These are phyloP conservation scores for Strongylocentrotus purpuratus DNA, from an alignment of 35 echinoderm and acorn worm genomes.

Conservation along the genomic window DNA sequence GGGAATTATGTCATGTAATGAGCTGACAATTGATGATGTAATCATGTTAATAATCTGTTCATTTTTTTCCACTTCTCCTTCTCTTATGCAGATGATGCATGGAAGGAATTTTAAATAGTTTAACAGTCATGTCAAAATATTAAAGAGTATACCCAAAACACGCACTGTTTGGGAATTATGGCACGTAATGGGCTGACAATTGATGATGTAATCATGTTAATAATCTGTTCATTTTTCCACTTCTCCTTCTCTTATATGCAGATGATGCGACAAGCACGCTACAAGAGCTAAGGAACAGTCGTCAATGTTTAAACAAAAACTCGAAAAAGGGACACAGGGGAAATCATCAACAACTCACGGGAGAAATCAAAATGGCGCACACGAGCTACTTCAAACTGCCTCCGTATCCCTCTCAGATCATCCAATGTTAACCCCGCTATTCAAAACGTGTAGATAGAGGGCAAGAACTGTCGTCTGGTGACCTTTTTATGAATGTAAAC, in stretches of 20 bases:
- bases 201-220: not conserved
- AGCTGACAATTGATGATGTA: no score
- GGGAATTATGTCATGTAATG: not conserved
- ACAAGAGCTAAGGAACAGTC: constrained; percentile 29
- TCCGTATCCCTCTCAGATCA: not conserved
- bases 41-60: not conserved
- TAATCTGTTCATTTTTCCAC: not conserved
- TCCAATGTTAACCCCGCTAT: not conserved
- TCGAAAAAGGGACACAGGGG: constrained; percentile 18
- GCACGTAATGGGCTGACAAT: not conserved
- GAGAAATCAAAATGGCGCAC: not conserved
- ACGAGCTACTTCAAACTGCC: not conserved
- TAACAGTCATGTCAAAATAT: no score
- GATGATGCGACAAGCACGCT: constrained; percentile 33
- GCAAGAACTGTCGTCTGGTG: not conserved
- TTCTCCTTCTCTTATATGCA: not conserved
- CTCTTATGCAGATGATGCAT: not conserved
- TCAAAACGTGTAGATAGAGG: not conserved
- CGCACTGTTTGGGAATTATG: not conserved
- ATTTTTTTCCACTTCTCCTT: not conserved
- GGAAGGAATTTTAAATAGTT: no score
- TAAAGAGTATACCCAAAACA: not conserved
- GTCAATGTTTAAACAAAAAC: constrained; percentile 27
- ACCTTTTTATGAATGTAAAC: not conserved
- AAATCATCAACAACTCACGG: constrained; percentile 23